Percentiles rank a stretch among this genome's conserved stretches.
phyloP scores from a whole-genome alignment of 2,797 vertebrate species.

The Mycteria americana region DNA sequence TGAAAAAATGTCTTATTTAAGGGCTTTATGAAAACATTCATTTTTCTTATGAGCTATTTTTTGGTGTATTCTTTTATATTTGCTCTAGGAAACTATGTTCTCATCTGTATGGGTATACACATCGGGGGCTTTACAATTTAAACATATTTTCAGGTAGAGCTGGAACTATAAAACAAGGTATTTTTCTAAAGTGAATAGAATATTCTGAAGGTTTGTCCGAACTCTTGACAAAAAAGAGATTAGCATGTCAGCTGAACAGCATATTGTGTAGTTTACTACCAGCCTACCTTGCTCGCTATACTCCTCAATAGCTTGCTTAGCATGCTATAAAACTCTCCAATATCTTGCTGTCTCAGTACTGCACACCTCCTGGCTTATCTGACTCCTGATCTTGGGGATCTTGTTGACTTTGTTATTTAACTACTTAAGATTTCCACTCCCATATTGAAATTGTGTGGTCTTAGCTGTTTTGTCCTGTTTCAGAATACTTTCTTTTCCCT shows the following conservation, averaged over 20 bases:
- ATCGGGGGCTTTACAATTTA: neutral
- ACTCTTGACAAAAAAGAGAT: neutral
- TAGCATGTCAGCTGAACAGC: neutral
- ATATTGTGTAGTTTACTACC: neutral
- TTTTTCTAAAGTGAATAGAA: neutral
- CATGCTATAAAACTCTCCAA: neutral
- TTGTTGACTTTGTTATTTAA: neutral
- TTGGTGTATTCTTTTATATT: fast-evolving
- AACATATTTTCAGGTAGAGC: neutral
- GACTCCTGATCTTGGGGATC: neutral
- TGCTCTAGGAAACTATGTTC: neutral
- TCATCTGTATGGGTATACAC: neutral
- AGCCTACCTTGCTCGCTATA: neutral
- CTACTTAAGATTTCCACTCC: neutral
- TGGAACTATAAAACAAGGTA: neutral
- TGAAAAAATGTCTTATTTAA: neutral
- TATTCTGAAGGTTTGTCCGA: neutral
- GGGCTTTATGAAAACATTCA: neutral
- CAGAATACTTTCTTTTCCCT: neutral
- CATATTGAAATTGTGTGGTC: neutral
- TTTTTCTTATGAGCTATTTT: neutral
- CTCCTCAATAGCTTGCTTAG: neutral
- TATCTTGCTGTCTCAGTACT: neutral
- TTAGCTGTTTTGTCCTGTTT: neutral
- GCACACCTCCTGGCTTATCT: neutral